Percentiles rank a stretch among this genome's conserved stretches.
These are phyloP conservation scores for Lampris megalopsis DNA, from an alignment of 2,113 vertebrate species.

Conservation along the genomic window DNA sequence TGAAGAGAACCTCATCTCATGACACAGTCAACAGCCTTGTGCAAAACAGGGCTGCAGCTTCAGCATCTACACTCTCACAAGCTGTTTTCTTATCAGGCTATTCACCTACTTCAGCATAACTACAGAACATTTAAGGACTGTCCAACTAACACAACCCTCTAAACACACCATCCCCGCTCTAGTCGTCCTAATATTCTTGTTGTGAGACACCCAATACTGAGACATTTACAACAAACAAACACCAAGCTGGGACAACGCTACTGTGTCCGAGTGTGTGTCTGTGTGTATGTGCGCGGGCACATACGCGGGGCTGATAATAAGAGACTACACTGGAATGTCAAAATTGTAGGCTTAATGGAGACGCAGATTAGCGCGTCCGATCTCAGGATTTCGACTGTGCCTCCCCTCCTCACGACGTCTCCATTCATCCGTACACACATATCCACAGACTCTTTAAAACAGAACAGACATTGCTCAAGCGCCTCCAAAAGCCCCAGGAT, in stretches of 20 bases:
- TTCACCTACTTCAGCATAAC: slow-evolving; percentile 19
- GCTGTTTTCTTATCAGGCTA: slow-evolving; percentile 12
- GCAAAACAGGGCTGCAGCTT: slow-evolving; percentile 1
- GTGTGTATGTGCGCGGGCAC: slow-evolving; percentile 1
- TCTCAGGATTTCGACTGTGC: slow-evolving; percentile 27
- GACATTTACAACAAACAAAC: slow-evolving; percentile 37
- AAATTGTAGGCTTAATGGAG: slow-evolving; percentile 3
- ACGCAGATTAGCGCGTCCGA: slow-evolving; percentile 29
- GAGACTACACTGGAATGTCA: slow-evolving; percentile 54
- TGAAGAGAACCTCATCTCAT: slow-evolving; percentile 4
- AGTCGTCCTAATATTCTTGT: slow-evolving; percentile 16
- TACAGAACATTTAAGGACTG: slow-evolving; percentile 28
- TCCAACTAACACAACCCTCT: slow-evolving; percentile 12
- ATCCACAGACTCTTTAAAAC: slow-evolving; percentile 15
- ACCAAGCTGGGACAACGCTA: slow-evolving; percentile 19
- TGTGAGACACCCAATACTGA: slow-evolving; percentile 15
- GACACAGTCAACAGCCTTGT: slow-evolving; percentile 14
- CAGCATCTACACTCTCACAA: slow-evolving; percentile 6
- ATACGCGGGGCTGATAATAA: not conserved
- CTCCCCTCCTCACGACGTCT: slow-evolving; percentile 9
- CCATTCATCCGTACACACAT: slow-evolving; percentile 8
- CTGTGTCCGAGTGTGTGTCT: not conserved
- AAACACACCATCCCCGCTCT: slow-evolving; percentile 12
- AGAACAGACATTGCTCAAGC: slow-evolving; percentile 28
- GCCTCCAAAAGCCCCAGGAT: slow-evolving; percentile 25